Base-by-base conservation (phyloP, 1,140 invertebrate genomes). In the Drosophila orosa region DNA sequence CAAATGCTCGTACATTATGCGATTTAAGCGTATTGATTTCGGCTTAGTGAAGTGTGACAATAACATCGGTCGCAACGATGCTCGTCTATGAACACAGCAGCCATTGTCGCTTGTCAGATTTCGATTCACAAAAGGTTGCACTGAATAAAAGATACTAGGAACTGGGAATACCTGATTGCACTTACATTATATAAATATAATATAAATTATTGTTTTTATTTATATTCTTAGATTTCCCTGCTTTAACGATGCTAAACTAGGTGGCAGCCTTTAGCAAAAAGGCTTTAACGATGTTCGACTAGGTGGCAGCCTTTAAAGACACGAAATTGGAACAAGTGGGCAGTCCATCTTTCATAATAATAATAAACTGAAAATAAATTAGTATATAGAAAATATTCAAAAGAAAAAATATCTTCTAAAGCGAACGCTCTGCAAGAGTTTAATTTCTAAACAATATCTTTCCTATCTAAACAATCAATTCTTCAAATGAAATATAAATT, bases 21-120 rank as follows among this genome's bases (percentile, higher is more conserved):
- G 58, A 63, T 74, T 74, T 62, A 24, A 60, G 67, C 45, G 67
- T 45, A 72, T 73, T 73, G 69, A 72, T 54, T 73, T 72, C 66
- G 69, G 24, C 55, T 73, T 71, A 60, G 33, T 37, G 29, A 27
- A 67, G 31, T 56, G 48, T 56, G 45, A 29, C 40, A 67, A 69
- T 54, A 55, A 66, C 47, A 50, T 19, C 15, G 44, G 13, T 45
- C 40, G 40, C 1, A 13, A 13, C 19, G 12, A 6, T 48, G 39
- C 19, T 48, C 25, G 45, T 17, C 45, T 27, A 2, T 17, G 44
- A 25, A 3, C 13, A 24, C 42, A 45, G 42, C 2, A n/a, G 24
- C 29, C 25, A 0, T 29, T 31, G 25, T 50, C 15, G 47, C 47
- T 33, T 17, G 17, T 7, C 29, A 35, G 29, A 9, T 33, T 31